Evolutionary conservation across 2,888 invertebrate species (phyloP), one percentile per base, ranked within the genome.

Genomic region (Anthophora plumipes): DNA sequence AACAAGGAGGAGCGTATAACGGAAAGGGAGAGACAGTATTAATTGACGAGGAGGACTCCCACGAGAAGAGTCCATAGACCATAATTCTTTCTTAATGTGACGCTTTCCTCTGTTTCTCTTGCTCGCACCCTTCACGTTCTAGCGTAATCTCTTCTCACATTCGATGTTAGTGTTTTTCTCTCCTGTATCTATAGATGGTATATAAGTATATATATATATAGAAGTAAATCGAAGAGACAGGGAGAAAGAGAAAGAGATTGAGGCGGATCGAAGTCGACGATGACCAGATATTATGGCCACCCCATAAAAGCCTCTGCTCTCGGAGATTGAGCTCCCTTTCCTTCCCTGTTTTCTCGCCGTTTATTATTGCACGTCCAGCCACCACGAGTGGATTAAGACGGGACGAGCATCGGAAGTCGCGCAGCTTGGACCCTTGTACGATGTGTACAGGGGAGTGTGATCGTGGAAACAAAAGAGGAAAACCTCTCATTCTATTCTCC

Each of bases 1-100:
- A 52, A 69, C 48, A 55, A 55, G 52, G 43, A 72, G 60, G 55
- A 43, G 31, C 57, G 67, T 31, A 39, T 43, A 52, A 70, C 39
- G 48, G 63, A 75, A 39, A 39, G 61, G 43, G 79, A 78, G 88
- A 88, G 87, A 83, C 88, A 79, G 86, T 89, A 90, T 92, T 92
- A 92, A 92, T 92, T 90, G 92, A 91, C 88, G 88, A 88, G 88
- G 90, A 85, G 89, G 89, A 83, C 78, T 85, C 86, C 86, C 88
- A 76, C 80, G 89, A 85, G 86, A 83, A 83, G 83, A 82, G 82
- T 74, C 83, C 77, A 75, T 80, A 77, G 86, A 82, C 88, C 89
- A 92, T 92, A 93, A 92, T 90, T 93, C 92, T 92, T 86, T 82
- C 89, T 92, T 93, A 93, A 93, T 92, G 93, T 89, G 92, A 92